phyloP scores from a whole-genome alignment of 2,113 vertebrate genomes.

The Alligator sinensis region DNA sequence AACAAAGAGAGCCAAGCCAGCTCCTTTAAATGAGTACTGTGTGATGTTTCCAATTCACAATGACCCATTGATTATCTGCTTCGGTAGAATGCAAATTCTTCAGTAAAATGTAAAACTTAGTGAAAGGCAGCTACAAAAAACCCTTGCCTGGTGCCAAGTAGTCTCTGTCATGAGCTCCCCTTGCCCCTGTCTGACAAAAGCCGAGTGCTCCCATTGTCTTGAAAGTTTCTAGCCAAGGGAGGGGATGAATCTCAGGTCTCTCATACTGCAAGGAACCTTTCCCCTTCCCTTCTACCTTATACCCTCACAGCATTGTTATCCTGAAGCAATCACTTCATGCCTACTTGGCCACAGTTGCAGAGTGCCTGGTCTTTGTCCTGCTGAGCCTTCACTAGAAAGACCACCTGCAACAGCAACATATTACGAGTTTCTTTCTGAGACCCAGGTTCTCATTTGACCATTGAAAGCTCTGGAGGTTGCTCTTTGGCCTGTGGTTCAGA shows the following conservation, averaged over 20 bases:
- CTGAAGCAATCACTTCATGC: neutral
- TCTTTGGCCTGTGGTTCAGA: neutral
- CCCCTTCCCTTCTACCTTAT: neutral
- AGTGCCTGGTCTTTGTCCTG: neutral
- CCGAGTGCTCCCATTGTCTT: neutral
- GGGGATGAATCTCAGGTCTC: neutral
- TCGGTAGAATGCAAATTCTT: neutral
- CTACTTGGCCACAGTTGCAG: neutral
- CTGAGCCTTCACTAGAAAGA: conserved; percentile 28
- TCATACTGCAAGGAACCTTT: neutral
- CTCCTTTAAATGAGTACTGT: neutral
- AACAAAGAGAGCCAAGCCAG: conserved; percentile 9
- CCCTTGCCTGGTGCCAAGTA: neutral
- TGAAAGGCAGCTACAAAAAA: neutral
- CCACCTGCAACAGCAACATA: neutral
- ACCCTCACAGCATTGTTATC: neutral
- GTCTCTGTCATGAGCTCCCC: neutral
- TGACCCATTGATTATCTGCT: neutral
- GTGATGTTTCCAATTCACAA: neutral
- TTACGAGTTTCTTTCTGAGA: neutral
- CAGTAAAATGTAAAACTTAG: neutral
- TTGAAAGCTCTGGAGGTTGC: neutral
- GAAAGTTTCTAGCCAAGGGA: neutral
- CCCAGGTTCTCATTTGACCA: neutral
- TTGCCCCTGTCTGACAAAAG: neutral